These are phyloP conservation scores for Osmerus eperlanus DNA, from an alignment of 2,113 vertebrate genomes.

Conservation along the genomic window DNA sequence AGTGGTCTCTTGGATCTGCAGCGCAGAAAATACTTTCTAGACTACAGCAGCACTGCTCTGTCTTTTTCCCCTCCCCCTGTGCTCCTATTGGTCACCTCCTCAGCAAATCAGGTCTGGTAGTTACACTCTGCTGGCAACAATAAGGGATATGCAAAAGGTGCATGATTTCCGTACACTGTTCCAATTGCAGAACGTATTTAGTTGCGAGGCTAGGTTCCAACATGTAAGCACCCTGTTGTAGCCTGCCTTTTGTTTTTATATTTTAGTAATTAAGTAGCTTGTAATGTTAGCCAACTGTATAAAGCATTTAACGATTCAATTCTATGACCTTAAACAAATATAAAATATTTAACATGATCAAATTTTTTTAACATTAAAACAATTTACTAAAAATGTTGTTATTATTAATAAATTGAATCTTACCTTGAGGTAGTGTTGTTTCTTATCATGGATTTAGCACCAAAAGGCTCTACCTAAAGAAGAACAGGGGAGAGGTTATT, in stretches of 20 bases:
- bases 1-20: slow-evolving; percentile 30
- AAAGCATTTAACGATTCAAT: too few relatives aligned
- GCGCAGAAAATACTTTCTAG: slow-evolving; percentile 40
- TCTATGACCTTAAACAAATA: too few relatives aligned
- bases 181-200: slow-evolving; percentile 27
- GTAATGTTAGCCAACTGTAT: too few relatives aligned
- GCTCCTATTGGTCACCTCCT: slow-evolving; percentile 57
- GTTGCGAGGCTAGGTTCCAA: slow-evolving; percentile 34
- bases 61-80: slow-evolving; percentile 61
- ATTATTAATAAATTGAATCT: slow-evolving; percentile 15
- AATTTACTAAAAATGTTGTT: too few relatives aligned
- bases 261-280: not conserved
- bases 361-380: too few relatives aligned
- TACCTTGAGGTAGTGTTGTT: slow-evolving; percentile 46
- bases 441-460: slow-evolving; percentile 58
- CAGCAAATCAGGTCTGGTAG: slow-evolving; percentile 60
- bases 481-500: not conserved
- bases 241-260: not conserved
- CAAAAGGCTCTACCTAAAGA: slow-evolving; percentile 45
- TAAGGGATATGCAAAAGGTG: slow-evolving; percentile 61
- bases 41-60: slow-evolving; percentile 47
- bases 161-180: slow-evolving; percentile 42
- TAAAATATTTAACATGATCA: too few relatives aligned
- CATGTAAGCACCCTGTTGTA: not conserved
- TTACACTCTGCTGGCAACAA: slow-evolving; percentile 61